Conservation (phyloP, 2,113 vertebrate species). For the Sinocyclocheilus anophthalmus region DNA sequence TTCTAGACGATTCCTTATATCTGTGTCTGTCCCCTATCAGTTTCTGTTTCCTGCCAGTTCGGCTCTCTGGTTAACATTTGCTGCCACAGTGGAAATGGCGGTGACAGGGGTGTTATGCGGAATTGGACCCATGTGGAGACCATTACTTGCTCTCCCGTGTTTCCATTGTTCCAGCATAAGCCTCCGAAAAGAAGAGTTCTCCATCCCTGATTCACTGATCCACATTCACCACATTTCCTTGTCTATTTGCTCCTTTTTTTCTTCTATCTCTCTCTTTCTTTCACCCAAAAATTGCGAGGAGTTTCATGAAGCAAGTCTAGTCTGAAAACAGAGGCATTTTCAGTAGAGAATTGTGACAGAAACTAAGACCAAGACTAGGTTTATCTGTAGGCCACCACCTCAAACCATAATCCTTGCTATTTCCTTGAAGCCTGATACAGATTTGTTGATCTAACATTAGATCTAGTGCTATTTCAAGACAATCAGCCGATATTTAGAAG, state of each 20-base stretch:
- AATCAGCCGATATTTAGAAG: not conserved
- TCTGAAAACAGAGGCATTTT: not conserved
- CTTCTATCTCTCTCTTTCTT: not conserved
- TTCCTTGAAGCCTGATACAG: not conserved
- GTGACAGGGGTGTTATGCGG: constrained; percentile 25
- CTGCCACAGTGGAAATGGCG: constrained; percentile 12
- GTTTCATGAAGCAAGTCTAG: not conserved
- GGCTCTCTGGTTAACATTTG: constrained; percentile 33
- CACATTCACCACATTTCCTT: not conserved
- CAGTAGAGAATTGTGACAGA: not conserved
- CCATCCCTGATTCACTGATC: not conserved
- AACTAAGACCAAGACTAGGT: not conserved
- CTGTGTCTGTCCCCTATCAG: constrained; percentile 6
- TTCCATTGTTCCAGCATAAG: constrained; percentile 57
- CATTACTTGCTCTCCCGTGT: constrained; percentile 63
- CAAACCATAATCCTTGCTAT: not conserved
- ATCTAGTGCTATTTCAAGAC: not conserved
- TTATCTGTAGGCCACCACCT: not conserved
- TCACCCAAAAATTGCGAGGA: not conserved
- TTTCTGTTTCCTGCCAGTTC: not conserved
- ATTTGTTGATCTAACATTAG: not conserved
- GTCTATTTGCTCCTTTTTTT: constrained; percentile 9
- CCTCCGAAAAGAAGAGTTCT: not conserved
- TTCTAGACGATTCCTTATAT: not conserved
- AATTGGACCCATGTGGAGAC: constrained; percentile 65